Evolutionary conservation across 2,797 vertebrate species (phyloP), one percentile per base, ranked within the genome.

Genomic region (Alosa sapidissima): DNA sequence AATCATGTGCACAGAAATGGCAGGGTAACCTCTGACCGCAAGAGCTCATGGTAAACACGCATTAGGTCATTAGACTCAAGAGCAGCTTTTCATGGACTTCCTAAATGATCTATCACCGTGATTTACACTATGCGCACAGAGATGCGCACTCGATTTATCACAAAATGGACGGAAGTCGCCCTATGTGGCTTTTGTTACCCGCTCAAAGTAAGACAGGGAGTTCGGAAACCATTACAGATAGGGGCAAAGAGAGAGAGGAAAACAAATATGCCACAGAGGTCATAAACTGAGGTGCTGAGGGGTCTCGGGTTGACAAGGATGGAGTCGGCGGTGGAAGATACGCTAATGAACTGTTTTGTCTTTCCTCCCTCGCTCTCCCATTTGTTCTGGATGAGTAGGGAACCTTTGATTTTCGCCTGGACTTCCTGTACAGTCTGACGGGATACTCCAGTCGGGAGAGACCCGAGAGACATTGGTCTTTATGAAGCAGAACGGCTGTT

Each of bases 31-130:
- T 75, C 68, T 47, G 36, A 78, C 14, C 36, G 5, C 10, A 65
- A 21, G 8, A 24, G 7, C n/a, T 14, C 10, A 33, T 62, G 24
- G 7, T 28, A 68, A 13, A 45, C 72, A 33, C 14, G 33, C 65
- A 1, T 24, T 65, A 33, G 10, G 28, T 11, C 24, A 10, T 28
- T 24, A n/a, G 55, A 58, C 19, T 21, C 55, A 28, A 65, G 49
- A 47, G 85, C 84, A 89, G 89, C 89, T 83, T 88, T 94, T 93
- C 94, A 95, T 95, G 93, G 93, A 94, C 95, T 96, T 95, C 94
- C 94, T 94, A 93, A 95, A 93, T 93, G 90, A 95, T 94, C 92
- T 91, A 94, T 95, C 94, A 94, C 93, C 85, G 92, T 95, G 95
- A 96, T 95, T 95, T 95, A 94, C 87, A 65, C 86, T 85, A 72